A percentile compares a stretch with the other conserved stretches of the same genome.
Conservation (phyloP, 2,113 vertebrate genomes). For the Apteryx owenii region DNA sequence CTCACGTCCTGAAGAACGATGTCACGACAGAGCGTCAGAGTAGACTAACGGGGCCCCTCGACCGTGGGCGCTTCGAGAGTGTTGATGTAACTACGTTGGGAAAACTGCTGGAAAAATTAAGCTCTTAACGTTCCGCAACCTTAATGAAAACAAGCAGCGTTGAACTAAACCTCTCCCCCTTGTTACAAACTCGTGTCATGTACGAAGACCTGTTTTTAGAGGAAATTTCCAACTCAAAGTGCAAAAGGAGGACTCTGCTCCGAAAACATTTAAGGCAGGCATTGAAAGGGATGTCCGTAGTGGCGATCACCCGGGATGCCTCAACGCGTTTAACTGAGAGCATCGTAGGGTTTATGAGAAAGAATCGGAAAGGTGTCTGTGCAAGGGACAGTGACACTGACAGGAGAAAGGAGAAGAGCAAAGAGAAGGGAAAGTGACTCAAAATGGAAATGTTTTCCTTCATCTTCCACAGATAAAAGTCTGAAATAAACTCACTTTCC, state of each 20-base stretch:
- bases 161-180: not conserved
- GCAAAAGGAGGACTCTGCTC: not conserved
- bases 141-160: not conserved
- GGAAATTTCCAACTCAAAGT: not conserved
- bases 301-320: accelerated
- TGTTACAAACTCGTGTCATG: not conserved
- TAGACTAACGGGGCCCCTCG: accelerated
- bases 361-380: not conserved
- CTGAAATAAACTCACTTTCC: slow-evolving; percentile 84
- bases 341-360: not conserved
- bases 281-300: accelerated
- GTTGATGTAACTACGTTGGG: accelerated
- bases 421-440: slow-evolving; percentile 49
- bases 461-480: slow-evolving; percentile 63
- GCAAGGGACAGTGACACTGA: not conserved
- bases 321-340: not conserved
- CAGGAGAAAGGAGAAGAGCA: slow-evolving; percentile 41
- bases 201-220: not conserved
- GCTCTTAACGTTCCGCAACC: accelerated
- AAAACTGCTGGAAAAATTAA: not conserved
- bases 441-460: slow-evolving; percentile 39
- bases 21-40: not conserved
- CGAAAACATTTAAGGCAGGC: not conserved
- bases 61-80: accelerated
- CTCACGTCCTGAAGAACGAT: accelerated